Base-by-base conservation (phyloP, 1,140 invertebrate species). In the Trichogramma pretiosum region DNA sequence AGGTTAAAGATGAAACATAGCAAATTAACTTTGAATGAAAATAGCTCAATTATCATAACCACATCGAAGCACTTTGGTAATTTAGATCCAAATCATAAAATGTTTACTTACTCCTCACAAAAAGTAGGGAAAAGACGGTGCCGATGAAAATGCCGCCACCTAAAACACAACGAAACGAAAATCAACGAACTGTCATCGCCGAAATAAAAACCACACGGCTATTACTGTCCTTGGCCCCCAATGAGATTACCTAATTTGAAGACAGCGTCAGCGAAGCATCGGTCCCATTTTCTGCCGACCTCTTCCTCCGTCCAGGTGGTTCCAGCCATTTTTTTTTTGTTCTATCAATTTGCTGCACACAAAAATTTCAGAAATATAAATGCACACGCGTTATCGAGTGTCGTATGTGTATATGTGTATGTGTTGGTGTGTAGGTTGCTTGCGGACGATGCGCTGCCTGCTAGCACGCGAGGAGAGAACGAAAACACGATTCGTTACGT, bases 61-160 rank as follows among this genome's bases (percentile, higher is more conserved):
- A 16, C 18, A 1, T 23, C 17, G n/a, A 37, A 21, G 3, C 5
- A 28, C n/a, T n/a, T 3, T 7, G 13, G 7, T 21, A 34, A 40
- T n/a, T n/a, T n/a, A n/a, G n/a, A n/a, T n/a, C n/a, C n/a, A n/a
- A n/a, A n/a, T n/a, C n/a, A 45, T 23, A 35, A 45, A 14, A 34
- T 43, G n/a, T 13, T 39, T 30, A 63, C 67, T 74, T 64, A 75
- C 72, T 64, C 65, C 64, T 68, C 44, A 74, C 64, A 59, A 87
- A 83, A 28, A 87, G 63, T n/a, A 86, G 37, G 1, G 84, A 84
- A 53, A 81, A 67, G 33, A 85, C 62, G 18, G 76, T 73, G 34
- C 85, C 84, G 48, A 87, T 56, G 22, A 80, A 42, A 34, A 81
- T 50, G 52, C 85, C 85, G 57, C 80, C 79, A 54, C 81, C 84